Evolutionary conservation across 2,888 invertebrate species (phyloP).

Genomic region (Pelosia muscerda): DNA sequence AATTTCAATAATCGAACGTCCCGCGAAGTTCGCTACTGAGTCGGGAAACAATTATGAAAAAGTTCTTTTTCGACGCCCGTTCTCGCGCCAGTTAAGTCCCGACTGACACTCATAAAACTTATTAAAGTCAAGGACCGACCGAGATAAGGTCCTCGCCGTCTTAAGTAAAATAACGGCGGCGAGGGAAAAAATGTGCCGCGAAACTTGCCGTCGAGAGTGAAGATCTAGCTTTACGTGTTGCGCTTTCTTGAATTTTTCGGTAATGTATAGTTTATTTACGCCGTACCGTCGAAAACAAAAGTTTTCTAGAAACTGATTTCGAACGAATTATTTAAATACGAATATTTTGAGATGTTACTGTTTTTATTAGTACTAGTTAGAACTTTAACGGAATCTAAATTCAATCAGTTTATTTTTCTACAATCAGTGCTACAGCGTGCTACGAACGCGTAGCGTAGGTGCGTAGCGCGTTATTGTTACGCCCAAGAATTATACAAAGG

Average conservation of each 20-base stretch:
- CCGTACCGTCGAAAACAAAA: not conserved
- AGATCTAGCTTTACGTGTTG: slow-evolving; percentile 79
- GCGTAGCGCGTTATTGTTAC: slow-evolving; percentile 64
- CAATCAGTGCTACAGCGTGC: slow-evolving; percentile 43
- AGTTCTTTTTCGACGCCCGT: slow-evolving; percentile 82
- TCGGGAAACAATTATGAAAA: slow-evolving; percentile 86
- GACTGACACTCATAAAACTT: slow-evolving; percentile 87
- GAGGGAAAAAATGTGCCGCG: slow-evolving; percentile 76
- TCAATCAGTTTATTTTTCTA: slow-evolving; percentile 25
- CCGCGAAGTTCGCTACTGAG: slow-evolving; percentile 68
- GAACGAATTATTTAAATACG: not conserved
- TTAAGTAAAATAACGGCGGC: slow-evolving; percentile 85
- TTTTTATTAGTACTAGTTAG: not conserved
- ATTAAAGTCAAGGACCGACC: slow-evolving; percentile 87
- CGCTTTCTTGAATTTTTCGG: slow-evolving; percentile 65
- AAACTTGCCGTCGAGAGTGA: slow-evolving; percentile 82
- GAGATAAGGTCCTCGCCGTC: slow-evolving; percentile 85
- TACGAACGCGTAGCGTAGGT: slow-evolving; percentile 60
- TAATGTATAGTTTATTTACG: slow-evolving; percentile 62
- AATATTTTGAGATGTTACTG: not conserved
- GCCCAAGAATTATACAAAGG: slow-evolving; percentile 31
- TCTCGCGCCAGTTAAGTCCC: slow-evolving; percentile 84
- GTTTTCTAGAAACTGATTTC: not conserved
- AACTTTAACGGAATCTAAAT: not conserved
- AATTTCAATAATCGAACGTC: slow-evolving; percentile 82